phyloP scores from a whole-genome alignment of 2,888 invertebrate genomes.

The Sarcophaga rosellei region DNA sequence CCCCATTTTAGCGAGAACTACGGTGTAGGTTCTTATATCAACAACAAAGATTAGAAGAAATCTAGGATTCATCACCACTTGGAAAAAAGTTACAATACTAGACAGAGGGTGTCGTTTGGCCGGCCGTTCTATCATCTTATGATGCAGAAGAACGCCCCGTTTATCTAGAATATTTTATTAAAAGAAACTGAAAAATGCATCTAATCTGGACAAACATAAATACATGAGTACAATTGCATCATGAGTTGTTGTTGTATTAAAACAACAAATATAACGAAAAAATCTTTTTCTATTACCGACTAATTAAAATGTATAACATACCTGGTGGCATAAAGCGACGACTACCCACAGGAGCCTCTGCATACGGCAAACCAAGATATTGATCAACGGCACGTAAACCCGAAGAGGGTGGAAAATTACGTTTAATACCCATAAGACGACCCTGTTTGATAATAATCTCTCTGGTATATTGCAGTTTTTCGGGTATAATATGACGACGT shows the following conservation, averaged over 20 bases:
- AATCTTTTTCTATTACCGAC: background rate
- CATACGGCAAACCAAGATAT: slow-evolving; percentile 91
- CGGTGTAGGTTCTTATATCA: too few relatives aligned
- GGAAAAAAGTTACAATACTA: too few relatives aligned
- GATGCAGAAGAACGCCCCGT: too few relatives aligned
- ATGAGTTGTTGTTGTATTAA: too few relatives aligned
- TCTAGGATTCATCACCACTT: too few relatives aligned
- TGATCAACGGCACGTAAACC: slow-evolving; percentile 87
- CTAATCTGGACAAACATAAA: too few relatives aligned
- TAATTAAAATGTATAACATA: slow-evolving; percentile 73
- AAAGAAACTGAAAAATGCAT: too few relatives aligned
- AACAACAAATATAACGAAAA: background rate
- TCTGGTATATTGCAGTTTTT: slow-evolving; percentile 82
- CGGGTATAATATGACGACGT: slow-evolving; percentile 77
- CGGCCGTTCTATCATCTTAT: too few relatives aligned
- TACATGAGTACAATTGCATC: background rate
- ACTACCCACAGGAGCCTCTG: slow-evolving; percentile 88
- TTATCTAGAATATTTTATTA: too few relatives aligned
- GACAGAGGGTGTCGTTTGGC: too few relatives aligned
- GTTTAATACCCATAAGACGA: slow-evolving; percentile 86
- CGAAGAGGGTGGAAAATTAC: slow-evolving; percentile 84
- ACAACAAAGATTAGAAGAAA: too few relatives aligned
- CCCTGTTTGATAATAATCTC: slow-evolving; percentile 87
- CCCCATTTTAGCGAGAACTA: too few relatives aligned
- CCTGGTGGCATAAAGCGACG: slow-evolving; percentile 93